phyloP scores from a whole-genome alignment of 2,797 vertebrate species.

The Anisognathus igniventris region DNA sequence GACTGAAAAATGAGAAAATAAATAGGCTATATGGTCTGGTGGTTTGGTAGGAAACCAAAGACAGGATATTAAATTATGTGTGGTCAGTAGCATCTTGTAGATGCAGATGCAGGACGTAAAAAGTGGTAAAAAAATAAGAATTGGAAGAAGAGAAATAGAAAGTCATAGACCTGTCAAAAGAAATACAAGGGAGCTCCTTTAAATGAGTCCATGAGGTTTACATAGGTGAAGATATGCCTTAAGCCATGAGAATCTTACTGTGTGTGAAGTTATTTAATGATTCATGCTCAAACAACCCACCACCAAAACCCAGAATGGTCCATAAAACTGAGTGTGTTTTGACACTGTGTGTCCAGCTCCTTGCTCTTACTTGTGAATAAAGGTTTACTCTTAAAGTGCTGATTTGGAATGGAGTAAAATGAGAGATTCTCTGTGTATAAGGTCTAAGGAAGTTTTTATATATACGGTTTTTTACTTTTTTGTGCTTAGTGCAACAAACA shows the following conservation, averaged over 20 bases:
- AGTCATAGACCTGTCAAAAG: background rate
- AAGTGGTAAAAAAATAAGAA: background rate
- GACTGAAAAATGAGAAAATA: background rate
- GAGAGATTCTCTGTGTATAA: background rate
- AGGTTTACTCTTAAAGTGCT: background rate
- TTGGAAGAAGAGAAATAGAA: background rate
- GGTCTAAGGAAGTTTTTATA: background rate
- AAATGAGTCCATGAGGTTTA: background rate
- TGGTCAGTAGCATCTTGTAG: constrained; percentile 17
- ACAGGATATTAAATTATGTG: background rate
- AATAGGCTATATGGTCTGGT: background rate
- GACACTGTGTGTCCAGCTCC: background rate
- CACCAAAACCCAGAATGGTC: background rate
- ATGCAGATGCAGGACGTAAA: background rate
- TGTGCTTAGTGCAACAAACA: background rate
- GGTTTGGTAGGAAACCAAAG: background rate
- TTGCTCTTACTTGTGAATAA: background rate
- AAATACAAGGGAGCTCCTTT: background rate
- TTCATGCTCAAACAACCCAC: background rate
- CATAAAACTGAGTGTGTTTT: background rate
- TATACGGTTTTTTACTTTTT: background rate
- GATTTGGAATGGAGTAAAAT: background rate
- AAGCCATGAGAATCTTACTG: background rate
- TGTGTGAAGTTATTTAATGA: background rate
- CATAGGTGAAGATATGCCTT: background rate